phyloP scores from a whole-genome alignment of 2,113 vertebrate species.

The Thomomys bottae region DNA sequence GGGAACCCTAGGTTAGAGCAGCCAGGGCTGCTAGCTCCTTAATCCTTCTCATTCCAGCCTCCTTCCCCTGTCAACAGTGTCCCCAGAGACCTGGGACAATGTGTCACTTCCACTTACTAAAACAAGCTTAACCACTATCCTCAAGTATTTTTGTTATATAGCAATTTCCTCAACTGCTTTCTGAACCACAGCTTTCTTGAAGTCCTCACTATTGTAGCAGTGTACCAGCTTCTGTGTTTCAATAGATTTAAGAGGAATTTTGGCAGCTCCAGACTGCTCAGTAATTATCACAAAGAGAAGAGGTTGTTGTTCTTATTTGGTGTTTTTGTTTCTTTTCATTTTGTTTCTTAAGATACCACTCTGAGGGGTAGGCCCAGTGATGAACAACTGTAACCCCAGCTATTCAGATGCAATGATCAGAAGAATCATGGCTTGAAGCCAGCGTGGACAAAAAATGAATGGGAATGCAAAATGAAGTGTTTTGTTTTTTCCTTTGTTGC shows the following conservation, averaged over 20 bases:
- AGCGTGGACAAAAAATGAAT: too few species aligned
- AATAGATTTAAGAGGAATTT: not conserved
- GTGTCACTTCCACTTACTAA: constrained; percentile 45
- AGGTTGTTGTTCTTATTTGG: too few species aligned
- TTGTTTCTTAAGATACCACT: not conserved
- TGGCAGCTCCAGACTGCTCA: not conserved
- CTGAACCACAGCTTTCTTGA: not conserved
- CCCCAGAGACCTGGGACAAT: constrained; percentile 20
- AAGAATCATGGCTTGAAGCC: too few species aligned
- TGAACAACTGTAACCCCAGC: too few species aligned
- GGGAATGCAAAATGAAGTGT: too few species aligned
- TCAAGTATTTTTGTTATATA: constrained; percentile 48
- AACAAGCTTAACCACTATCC: not conserved
- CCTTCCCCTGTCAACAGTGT: not conserved
- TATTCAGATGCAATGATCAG: too few species aligned
- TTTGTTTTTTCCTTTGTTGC: too few species aligned
- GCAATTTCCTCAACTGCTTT: constrained; percentile 3
- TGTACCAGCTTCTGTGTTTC: not conserved
- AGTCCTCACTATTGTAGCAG: not conserved
- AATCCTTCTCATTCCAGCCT: not conserved
- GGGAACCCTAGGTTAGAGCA: not conserved
- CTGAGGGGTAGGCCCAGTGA: not conserved
- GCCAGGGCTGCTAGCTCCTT: not conserved
- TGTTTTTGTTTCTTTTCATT: not conserved
- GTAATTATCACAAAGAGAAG: not conserved